These are phyloP conservation scores for Cephus rjabovi DNA, from an alignment of 2,888 invertebrate species.

Conservation along the genomic window DNA sequence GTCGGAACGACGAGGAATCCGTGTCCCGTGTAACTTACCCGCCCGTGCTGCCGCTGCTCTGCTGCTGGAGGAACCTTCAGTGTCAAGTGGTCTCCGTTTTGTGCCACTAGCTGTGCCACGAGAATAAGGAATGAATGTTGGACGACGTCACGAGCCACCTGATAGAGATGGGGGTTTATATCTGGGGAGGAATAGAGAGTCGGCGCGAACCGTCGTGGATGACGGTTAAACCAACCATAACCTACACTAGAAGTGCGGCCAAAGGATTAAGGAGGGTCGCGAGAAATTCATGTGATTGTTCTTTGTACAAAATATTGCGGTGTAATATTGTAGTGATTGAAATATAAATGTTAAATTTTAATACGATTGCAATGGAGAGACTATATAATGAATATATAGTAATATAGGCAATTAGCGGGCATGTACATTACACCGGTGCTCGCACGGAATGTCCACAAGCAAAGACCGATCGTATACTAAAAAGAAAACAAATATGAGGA, in stretches of 20 bases:
- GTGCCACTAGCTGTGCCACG: neutral
- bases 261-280: slow-evolving; percentile 39
- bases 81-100: neutral
- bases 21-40: neutral
- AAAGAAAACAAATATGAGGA: neutral
- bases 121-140: neutral
- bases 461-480: slow-evolving; percentile 8
- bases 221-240: slow-evolving; percentile 16
- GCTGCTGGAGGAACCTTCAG: neutral
- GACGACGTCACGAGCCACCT: neutral
- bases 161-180: neutral
- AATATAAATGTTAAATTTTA: slow-evolving; percentile 67
- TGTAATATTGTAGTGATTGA: slow-evolving; percentile 67
- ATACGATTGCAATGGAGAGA: slow-evolving; percentile 65
- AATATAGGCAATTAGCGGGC: slow-evolving; percentile 65
- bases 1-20: neutral
- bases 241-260: slow-evolving; percentile 11
- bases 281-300: slow-evolving; percentile 72
- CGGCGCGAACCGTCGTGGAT: slow-evolving; percentile 3
- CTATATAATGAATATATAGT: slow-evolving; percentile 55
- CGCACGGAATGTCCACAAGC: slow-evolving; percentile 45
- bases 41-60: neutral
- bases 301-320: slow-evolving; percentile 72
- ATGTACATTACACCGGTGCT: slow-evolving; percentile 65
- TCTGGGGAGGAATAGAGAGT: neutral